Evolutionary conservation across 2,113 vertebrate genomes (phyloP), one percentile per base, ranked within the genome.

Genomic region (Ranitomeya imitator): DNA sequence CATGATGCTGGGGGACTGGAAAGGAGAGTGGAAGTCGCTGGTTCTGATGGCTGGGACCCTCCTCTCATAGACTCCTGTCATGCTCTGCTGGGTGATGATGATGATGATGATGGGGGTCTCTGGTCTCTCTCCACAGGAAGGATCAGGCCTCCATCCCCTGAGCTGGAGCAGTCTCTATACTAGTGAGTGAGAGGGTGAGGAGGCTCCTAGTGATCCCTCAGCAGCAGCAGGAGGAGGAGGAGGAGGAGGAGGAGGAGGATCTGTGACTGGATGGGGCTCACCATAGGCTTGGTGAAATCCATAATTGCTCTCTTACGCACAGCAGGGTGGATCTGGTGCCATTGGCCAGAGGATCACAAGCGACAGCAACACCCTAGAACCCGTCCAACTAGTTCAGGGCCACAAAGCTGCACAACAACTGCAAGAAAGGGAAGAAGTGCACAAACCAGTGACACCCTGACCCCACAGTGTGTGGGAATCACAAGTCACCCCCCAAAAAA

Each of bases 241-340:
- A 88, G 80, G 90, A 90, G n/a, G 69, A 54, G 63, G 59, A 18
- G 55, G 55, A 23, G 65, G 88, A 94, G 96, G 96, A 96, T 98
- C 97, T 99, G 97, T 1, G 26, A 31, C 96, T 96, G 95, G 94
- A 96, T 95, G 95, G 94, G 96, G 94, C 94, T 93, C 96, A 97
- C 98, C 96, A 97, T 95, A 96, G 96, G 97, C 97, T 97, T 98
- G 97, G 97, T 98, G 99, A 99, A 99, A 98, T 98, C 97, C 97
- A 95, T 96, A 98, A 97, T 95, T 96, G 96, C 96, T 95, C 97
- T 98, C 96, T 99, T 99, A 99, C 98, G 97, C 98, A 98, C 97
- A 97, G 97, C 96, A 96, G 97, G 98, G 97, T 97, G 97, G 98
- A 98, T 97, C 96, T 95, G 97, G 97, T 97, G 97, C 97, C 96